Evolutionary conservation across 2,113 vertebrate genomes (phyloP), one percentile per base, ranked within the genome.

Genomic region (Lathamus discolor): DNA sequence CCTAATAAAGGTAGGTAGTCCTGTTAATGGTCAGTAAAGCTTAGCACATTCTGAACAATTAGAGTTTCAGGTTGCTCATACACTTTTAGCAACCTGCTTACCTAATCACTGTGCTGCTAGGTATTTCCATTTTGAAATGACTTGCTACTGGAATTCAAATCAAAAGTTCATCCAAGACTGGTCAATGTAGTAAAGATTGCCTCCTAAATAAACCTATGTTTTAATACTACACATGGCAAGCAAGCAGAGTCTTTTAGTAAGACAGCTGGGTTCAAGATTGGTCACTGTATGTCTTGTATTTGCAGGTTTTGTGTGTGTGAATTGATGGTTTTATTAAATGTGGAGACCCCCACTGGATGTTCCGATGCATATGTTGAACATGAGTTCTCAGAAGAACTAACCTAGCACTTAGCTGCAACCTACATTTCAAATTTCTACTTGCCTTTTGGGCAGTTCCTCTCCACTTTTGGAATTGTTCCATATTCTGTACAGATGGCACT

Each of bases 1-100:
- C 55, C 23, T 64, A 29, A 72, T 39, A 75, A 86, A 88, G 28
- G 46, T 55, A 90, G 37, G 37, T 64, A 49, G 33, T 89, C 70
- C 35, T 49, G 48, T 90, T 96, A 96, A 87, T 84, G 66, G 24
- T 24, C 43, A 90, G 54, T 78, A 88, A 79, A 92, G 17, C 57
- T 83, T n/a, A 70, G 35, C 54, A 39, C 24, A 66, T 73, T 93
- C 86, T 79, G 35, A 79, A 88, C 27, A 88, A 63, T 59, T 78
- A 37, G 10, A 68, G 6, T 63, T 75, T 78, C 75, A 94, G 93
- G 6, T 35, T 72, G 17, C 64, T 62, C 10, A 5, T 67, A 74
- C 33, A 41, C 39, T 66, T 93, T 93, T 46, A 83, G 59, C 25
- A 83, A 48, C 64, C 18, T 74, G 28, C 72, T 94, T 95, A 67